Conservation (phyloP, 2,797 vertebrate genomes). For the Poecilia gillii region DNA sequence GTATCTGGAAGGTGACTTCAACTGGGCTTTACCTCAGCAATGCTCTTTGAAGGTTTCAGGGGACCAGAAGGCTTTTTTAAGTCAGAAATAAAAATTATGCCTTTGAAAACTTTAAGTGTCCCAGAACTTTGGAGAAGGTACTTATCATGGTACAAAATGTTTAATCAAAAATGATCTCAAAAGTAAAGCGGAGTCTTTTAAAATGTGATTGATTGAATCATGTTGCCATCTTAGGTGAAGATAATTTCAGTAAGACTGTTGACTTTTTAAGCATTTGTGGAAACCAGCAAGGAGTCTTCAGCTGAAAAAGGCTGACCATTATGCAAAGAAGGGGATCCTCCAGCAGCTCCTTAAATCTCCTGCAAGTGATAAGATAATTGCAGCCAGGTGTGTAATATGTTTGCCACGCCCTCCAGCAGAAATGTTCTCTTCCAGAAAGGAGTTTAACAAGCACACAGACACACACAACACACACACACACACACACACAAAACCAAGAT, state of each 20-base stretch:
- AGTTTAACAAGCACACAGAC: not conserved
- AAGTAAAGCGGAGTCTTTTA: not conserved
- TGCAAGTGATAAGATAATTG: not conserved
- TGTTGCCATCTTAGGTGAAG: not conserved
- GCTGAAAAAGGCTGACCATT: not conserved
- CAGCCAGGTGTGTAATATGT: not conserved
- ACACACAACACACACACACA: too few relatives aligned
- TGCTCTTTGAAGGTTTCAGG: slow-evolving; percentile 40
- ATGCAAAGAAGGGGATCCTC: not conserved
- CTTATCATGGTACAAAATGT: not conserved
- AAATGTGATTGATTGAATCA: not conserved
- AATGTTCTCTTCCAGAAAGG: not conserved
- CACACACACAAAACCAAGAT: not conserved
- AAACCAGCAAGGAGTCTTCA: not conserved
- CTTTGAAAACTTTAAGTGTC: not conserved
- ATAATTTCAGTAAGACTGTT: not conserved
- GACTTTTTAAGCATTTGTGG: not conserved
- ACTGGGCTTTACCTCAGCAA: slow-evolving; percentile 31
- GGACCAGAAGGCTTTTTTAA: slow-evolving; percentile 34
- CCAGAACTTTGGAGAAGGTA: not conserved
- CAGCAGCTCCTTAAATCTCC: not conserved
- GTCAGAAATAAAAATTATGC: slow-evolving; percentile 25
- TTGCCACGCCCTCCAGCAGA: not conserved
- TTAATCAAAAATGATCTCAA: not conserved
- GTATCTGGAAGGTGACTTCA: slow-evolving; percentile 37